These are phyloP conservation scores for Scalopus aquaticus DNA, from an alignment of 2,113 vertebrate genomes.

Conservation along the genomic window DNA sequence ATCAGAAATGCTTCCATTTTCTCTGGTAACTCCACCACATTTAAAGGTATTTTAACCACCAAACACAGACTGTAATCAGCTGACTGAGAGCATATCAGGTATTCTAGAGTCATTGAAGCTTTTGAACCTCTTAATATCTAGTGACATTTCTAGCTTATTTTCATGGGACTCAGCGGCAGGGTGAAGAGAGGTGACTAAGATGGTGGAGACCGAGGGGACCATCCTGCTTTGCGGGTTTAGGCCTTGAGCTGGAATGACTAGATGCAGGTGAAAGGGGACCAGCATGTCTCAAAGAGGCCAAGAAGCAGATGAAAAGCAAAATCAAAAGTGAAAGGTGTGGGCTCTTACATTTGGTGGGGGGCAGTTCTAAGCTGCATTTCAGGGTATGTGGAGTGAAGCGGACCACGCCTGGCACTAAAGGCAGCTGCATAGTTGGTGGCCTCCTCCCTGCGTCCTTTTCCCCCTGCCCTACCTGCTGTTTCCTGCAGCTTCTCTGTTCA, in stretches of 20 bases:
- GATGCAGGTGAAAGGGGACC: neutral
- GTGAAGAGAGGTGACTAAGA: neutral
- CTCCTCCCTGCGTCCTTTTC: neutral
- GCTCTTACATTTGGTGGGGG: neutral
- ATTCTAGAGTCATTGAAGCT: conserved; percentile 64
- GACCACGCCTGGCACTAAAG: neutral
- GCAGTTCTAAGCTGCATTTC: neutral
- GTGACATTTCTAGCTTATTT: conserved; percentile 18
- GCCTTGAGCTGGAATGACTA: neutral
- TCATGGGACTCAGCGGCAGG: neutral
- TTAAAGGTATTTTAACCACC: neutral
- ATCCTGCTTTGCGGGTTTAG: conserved; percentile 35
- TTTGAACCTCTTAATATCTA: neutral
- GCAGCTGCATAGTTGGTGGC: fast-evolving
- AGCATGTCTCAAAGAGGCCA: neutral
- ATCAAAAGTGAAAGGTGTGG: neutral
- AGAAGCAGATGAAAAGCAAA: neutral
- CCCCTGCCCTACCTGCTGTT: too few species aligned
- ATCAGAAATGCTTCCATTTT: neutral
- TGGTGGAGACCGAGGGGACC: neutral
- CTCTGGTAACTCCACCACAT: neutral
- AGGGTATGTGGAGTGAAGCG: fast-evolving
- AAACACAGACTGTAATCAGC: conserved; percentile 20
- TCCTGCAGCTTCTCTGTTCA: neutral
- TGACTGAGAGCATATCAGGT: conserved; percentile 41